Base-by-base conservation (phyloP, 2,113 vertebrate species). In the Macquaria ambigua region DNA sequence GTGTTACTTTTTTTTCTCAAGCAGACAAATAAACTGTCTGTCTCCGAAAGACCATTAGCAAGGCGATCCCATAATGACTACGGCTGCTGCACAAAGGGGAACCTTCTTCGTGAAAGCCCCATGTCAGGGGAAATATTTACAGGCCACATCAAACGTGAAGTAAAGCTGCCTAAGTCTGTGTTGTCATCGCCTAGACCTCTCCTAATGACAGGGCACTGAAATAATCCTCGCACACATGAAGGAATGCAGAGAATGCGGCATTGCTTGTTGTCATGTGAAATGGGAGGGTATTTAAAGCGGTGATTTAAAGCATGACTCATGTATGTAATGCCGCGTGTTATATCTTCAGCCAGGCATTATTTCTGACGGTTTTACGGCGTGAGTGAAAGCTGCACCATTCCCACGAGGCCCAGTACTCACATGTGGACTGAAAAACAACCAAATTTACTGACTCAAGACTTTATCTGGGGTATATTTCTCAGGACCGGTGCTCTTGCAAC, bases 181-280 rank as follows among this genome's bases (percentile, higher is more conserved):
- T 83, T 93, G 92, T 94, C 92, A 91, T 93, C 87, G 69, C 34
- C n/a, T 5, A 70, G 92, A 81, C 87, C 85, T 87, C 52, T 81
- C 64, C 84, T 92, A 91, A 93, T 93, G 88, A 93, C 85, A 92
- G 89, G 92, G 71, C 89, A 89, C 85, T 50, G 87, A 48, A 90
- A 89, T 86, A 90, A 91, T 92, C 90, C 85, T 82, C 77, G 0
- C 69, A 39, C 77, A 87, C 91, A 86, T 74, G 84, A 8, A 86
- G 88, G 92, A 90, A 94, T 92, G 90, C 61, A 12, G 2, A 1
- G 94, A 95, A 95, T 85, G 88, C 87, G 15, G 67, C 82, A 73
- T 34, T 79, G 90, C 89, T 89, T 85, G 92, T 88, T 79, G 92
- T 90, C 92, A 91, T 91, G 80, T 85, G 92, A 90, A 93, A 84